These are phyloP conservation scores for Amazona guildingii DNA, from an alignment of 2,113 vertebrate species.

Conservation along the genomic window DNA sequence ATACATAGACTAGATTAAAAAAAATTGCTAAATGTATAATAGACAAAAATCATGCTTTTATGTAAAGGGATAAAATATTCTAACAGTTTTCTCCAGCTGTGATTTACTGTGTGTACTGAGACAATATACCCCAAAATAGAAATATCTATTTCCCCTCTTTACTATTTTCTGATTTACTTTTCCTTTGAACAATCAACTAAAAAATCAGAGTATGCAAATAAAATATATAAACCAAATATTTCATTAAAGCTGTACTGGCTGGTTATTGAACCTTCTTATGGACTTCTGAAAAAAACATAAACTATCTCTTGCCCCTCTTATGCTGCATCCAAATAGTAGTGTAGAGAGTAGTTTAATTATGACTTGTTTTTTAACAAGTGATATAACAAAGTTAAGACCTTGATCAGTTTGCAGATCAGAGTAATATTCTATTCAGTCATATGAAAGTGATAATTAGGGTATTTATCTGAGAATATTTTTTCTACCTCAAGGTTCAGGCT, in stretches of 20 bases:
- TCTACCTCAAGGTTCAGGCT: neutral
- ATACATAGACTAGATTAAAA: neutral
- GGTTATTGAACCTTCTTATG: neutral
- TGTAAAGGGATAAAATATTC: neutral
- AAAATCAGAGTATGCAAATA: neutral
- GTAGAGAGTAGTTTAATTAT: neutral
- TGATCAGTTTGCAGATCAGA: neutral
- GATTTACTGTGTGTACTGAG: neutral
- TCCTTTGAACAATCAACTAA: neutral
- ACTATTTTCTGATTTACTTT: neutral
- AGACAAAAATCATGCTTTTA: neutral
- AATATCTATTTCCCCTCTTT: neutral
- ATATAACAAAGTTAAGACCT: neutral
- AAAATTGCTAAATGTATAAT: neutral
- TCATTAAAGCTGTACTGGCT: neutral
- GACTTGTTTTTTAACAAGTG: neutral
- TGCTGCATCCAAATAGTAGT: neutral
- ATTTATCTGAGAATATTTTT: neutral
- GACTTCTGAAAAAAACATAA: neutral
- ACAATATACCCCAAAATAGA: neutral
- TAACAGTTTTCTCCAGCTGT: neutral
- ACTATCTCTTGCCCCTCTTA: neutral
- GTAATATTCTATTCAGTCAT: neutral
- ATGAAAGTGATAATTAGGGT: neutral
- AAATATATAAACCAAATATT: neutral